phyloP scores from a whole-genome alignment of 2,888 invertebrate species.

The Autographa gamma region DNA sequence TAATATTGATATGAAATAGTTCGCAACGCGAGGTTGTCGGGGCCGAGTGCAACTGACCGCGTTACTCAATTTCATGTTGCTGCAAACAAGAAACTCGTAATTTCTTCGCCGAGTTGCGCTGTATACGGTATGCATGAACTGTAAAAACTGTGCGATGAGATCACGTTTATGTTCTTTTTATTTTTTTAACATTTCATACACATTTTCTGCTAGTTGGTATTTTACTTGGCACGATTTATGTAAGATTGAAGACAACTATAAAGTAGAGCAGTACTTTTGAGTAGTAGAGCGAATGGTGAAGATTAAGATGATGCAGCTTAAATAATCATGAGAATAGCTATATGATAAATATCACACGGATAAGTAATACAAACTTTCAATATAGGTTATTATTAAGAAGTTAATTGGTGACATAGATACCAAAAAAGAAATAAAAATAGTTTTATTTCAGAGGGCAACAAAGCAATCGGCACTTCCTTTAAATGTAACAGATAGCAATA shows the following conservation, averaged over 20 bases:
- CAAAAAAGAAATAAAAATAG: not conserved
- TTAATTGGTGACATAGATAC: not conserved
- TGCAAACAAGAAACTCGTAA: slow-evolving; percentile 34
- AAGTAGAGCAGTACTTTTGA: too few species aligned
- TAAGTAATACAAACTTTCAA: too few species aligned
- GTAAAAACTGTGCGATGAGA: not conserved
- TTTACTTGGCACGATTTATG: too few species aligned
- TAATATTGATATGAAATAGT: slow-evolving; percentile 33
- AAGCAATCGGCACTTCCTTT: slow-evolving; percentile 26
- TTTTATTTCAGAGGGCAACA: not conserved
- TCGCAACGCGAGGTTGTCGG: slow-evolving; percentile 26
- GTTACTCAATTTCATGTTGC: slow-evolving; percentile 50
- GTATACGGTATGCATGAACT: not conserved
- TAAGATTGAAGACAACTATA: not conserved
- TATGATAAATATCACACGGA: too few species aligned
- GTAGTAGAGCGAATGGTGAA: too few species aligned
- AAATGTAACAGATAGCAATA: slow-evolving; percentile 36
- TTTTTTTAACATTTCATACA: too few species aligned
- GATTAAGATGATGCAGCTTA: too few species aligned
- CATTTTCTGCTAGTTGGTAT: too few species aligned
- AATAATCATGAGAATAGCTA: too few species aligned
- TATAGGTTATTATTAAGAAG: too few species aligned
- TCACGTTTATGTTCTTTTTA: not conserved
- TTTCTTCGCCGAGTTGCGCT: slow-evolving; percentile 17
- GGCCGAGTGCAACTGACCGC: slow-evolving; percentile 46